Evolutionary conservation across 64 coral and sea anemone species (phyloP).

Genomic region (Acropora tenuis): DNA sequence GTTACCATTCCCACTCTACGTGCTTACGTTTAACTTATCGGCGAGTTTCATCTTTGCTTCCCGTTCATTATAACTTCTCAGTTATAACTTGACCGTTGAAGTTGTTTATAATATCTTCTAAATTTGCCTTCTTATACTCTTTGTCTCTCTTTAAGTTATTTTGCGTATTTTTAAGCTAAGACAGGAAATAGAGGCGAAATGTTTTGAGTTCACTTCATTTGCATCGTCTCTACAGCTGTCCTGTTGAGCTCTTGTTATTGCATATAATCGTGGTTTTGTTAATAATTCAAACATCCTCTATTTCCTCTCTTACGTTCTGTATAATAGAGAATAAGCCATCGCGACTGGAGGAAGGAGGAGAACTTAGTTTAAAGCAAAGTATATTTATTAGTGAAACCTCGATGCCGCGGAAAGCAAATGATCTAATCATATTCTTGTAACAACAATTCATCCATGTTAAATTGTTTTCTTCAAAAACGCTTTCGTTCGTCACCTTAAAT

Average conservation of each 20-base stretch:
- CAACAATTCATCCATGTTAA: too few relatives aligned
- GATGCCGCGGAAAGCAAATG: not conserved
- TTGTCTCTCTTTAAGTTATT: slow-evolving; percentile 33
- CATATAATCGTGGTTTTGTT: slow-evolving; percentile 37
- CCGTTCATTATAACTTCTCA: slow-evolving; percentile 20
- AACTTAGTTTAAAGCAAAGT: not conserved
- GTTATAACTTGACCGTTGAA: not conserved
- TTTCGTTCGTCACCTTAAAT: too few relatives aligned
- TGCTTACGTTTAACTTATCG: slow-evolving; percentile 24
- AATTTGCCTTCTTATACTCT: not conserved
- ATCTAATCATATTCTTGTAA: not conserved
- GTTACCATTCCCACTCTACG: not conserved
- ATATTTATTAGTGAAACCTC: too few relatives aligned
- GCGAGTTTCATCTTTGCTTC: slow-evolving; percentile 7
- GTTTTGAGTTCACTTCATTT: slow-evolving; percentile 57
- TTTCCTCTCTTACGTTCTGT: not conserved
- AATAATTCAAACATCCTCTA: slow-evolving; percentile 29
- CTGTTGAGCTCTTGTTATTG: slow-evolving; percentile 9
- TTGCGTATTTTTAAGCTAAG: slow-evolving; percentile 41
- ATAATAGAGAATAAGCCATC: too few relatives aligned
- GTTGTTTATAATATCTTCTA: slow-evolving; percentile 5
- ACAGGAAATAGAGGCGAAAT: slow-evolving; percentile 52
- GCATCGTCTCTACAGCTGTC: slow-evolving; percentile 44
- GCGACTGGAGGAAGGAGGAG: not conserved
- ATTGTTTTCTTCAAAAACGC: too few relatives aligned